Base-by-base conservation (phyloP, 2,797 vertebrate species). In the Emys orbicularis region DNA sequence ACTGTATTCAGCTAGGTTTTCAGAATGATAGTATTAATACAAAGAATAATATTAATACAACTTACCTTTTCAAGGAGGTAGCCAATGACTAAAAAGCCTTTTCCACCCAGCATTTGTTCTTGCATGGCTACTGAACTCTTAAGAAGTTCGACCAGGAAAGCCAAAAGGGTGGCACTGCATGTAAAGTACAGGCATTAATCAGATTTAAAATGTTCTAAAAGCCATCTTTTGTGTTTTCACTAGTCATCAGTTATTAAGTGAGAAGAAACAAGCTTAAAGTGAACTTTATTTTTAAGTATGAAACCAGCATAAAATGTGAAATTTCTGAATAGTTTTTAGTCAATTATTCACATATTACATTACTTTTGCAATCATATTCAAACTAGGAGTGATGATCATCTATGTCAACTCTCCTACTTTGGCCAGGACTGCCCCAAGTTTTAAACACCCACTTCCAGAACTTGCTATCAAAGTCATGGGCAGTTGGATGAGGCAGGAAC, bases 51-150 rank as follows among this genome's bases (percentile, higher is more conserved):
- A 91, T 3, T 19, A 89, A 88, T 84, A 81, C 29, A 34, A 84
- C 97, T 77, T 98, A 99, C 99, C 98, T 99, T 99, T 98, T 99
- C 99, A 93, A 99, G 98, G 72, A 99, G 98, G 97, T 99, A 99
- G 95, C 99, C 99, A 93, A 99, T 99, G 87, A 99, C 99, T 96
- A 99, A 97, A 96, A 99, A 99, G 95, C 99, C 99, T 98, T 99
- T 99, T 96, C 99, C 98, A 89, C 99, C 99, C 94, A 99, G 97
- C 99, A 99, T 99, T 98, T 99, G 99, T n/a, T 99, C 99, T 97
- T 99, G 99, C 99, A 99, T 99, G 97, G 99, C 99, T 90, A 99
- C 99, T 61, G 99, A 99, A 97, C 99, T 99, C 98, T 99, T 99
- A 90, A 99, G 98, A 84, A 99, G 98, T 89, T 99, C 99, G 96